phyloP scores from a whole-genome alignment of 2,113 vertebrate genomes.

The Micromys minutus region DNA sequence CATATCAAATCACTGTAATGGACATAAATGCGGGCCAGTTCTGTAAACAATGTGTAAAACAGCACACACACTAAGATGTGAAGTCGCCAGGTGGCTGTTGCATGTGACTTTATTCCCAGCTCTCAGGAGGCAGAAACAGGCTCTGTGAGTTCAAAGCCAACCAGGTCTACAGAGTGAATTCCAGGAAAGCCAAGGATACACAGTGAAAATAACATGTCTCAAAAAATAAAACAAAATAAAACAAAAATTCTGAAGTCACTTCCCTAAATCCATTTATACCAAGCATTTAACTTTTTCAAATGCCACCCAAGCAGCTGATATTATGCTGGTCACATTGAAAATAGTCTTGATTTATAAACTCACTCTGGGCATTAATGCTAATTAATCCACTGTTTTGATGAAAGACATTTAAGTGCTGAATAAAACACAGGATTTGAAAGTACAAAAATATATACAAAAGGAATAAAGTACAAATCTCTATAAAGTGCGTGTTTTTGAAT shows the following conservation, averaged over 20 bases:
- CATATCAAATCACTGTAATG: neutral
- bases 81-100: neutral
- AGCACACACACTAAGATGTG: neutral
- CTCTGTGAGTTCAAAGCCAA: neutral
- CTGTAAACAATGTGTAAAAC: conserved; percentile 10
- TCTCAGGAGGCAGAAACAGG: neutral
- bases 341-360: conserved; percentile 17
- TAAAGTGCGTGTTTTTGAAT: conserved; percentile 35
- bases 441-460: conserved; percentile 16
- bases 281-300: conserved; percentile 47
- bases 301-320: neutral
- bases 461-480: conserved; percentile 33
- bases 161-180: neutral
- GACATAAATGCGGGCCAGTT: neutral
- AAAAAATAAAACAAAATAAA: neutral
- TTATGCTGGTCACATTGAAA: conserved; percentile 39
- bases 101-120: neutral
- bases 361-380: conserved; percentile 14
- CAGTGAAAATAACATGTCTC: neutral
- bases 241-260: neutral
- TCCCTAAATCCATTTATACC: conserved; percentile 1
- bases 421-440: conserved; percentile 48
- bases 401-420: conserved; percentile 32
- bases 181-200: neutral
- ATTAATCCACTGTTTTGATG: neutral